Conservation (phyloP, 2,797 vertebrate species). For the Gambusia yucatana region DNA sequence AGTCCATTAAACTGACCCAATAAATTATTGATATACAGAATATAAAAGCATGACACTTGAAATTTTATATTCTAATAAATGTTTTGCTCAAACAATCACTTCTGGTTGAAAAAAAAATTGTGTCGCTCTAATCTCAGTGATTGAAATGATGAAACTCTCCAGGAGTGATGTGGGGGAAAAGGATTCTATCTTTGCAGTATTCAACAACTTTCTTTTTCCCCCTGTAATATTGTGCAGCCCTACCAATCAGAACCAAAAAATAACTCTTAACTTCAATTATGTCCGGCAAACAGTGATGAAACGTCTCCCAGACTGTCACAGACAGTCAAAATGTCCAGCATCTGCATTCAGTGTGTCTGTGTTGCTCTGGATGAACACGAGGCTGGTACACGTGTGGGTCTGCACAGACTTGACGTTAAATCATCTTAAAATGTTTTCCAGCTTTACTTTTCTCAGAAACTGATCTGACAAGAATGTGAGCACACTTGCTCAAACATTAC, state of each 20-base stretch:
- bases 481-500: slow-evolving; percentile 1
- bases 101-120: background rate
- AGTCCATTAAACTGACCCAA: background rate
- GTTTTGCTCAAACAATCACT: background rate
- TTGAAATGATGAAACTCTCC: background rate
- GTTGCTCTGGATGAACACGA: slow-evolving; percentile 1
- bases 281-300: background rate
- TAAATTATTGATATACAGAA: background rate
- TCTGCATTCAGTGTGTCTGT: slow-evolving; percentile 8
- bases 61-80: background rate
- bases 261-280: too few species aligned
- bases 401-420: background rate
- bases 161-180: too few species aligned
- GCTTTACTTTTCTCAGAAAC: background rate
- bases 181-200: background rate
- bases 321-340: background rate
- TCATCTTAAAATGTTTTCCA: background rate
- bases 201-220: background rate
- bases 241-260: too few species aligned
- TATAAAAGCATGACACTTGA: background rate
- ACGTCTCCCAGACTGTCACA: background rate
- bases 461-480: background rate
- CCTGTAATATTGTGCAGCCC: background rate
- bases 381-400: background rate
- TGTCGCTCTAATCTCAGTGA: background rate